Conservation (phyloP, 2,888 invertebrate genomes). For the Heteromurus nitidus region DNA sequence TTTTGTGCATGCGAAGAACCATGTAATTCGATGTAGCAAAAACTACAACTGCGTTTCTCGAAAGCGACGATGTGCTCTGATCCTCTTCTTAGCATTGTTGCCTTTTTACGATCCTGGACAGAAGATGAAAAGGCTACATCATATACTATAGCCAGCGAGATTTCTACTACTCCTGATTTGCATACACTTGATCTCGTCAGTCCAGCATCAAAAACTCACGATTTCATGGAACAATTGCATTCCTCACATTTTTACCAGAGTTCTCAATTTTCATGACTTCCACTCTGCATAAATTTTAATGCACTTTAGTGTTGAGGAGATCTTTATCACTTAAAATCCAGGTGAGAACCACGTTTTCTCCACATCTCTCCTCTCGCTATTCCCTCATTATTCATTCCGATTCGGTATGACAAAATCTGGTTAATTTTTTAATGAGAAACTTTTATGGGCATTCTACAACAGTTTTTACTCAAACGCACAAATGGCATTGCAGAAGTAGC, state of each 20-base stretch:
- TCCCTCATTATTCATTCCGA: constrained; percentile 44
- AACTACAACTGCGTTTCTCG: too few species aligned
- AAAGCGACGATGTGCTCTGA: too few species aligned
- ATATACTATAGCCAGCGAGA: too few species aligned
- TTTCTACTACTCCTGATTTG: neutral
- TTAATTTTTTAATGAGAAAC: constrained; percentile 56
- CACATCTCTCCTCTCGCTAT: too few species aligned
- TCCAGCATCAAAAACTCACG: constrained; percentile 18
- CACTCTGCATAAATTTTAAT: constrained; percentile 13
- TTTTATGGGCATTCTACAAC: constrained; percentile 57
- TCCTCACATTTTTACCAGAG: constrained; percentile 47
- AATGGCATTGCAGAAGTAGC: neutral
- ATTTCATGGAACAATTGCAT: constrained; percentile 49
- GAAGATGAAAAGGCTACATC: too few species aligned
- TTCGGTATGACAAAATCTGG: constrained; percentile 53
- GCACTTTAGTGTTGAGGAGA: constrained; percentile 13
- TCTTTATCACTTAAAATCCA: neutral
- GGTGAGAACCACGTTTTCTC: constrained; percentile 17
- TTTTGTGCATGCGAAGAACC: too few species aligned
- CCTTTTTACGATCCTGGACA: too few species aligned
- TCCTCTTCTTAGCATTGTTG: too few species aligned
- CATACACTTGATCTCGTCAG: neutral
- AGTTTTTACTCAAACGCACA: constrained; percentile 40
- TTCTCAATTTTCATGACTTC: constrained; percentile 38
- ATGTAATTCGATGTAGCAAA: too few species aligned